A percentile compares a stretch with the other conserved stretches of the same genome.
phyloP scores from a whole-genome alignment of 2,888 invertebrate species.

The Phorcus lineatus region DNA sequence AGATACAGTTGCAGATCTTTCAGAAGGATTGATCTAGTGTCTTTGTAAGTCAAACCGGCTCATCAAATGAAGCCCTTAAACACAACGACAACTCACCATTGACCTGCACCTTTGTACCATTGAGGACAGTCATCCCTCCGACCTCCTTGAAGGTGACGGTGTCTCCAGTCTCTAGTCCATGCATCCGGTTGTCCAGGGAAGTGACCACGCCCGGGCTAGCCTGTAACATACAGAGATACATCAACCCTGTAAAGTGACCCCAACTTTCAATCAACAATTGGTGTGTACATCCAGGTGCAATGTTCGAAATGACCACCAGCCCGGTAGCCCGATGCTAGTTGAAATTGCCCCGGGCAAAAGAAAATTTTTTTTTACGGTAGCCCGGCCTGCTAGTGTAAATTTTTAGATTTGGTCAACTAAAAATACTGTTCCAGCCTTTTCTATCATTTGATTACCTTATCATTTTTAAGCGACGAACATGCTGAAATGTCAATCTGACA shows the following conservation, averaged over 20 bases:
- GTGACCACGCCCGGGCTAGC: slow-evolving; percentile 71
- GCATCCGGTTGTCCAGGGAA: slow-evolving; percentile 68
- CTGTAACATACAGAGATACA: slow-evolving; percentile 45
- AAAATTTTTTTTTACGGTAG: too few species aligned
- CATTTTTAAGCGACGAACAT: too few species aligned
- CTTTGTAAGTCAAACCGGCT: neutral
- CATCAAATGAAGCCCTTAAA: neutral
- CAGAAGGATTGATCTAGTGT: neutral
- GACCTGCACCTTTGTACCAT: slow-evolving; percentile 64
- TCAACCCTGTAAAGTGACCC: neutral
- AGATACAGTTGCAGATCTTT: neutral
- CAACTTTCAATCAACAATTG: too few species aligned
- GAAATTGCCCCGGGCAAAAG: too few species aligned
- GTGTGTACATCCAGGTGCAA: too few species aligned
- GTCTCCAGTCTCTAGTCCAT: slow-evolving; percentile 73
- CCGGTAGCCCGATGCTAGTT: too few species aligned
- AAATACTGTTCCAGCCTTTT: too few species aligned
- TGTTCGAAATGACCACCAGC: too few species aligned
- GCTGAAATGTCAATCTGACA: too few species aligned
- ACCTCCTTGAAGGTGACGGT: slow-evolving; percentile 73
- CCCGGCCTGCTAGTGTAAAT: too few species aligned
- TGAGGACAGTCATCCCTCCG: slow-evolving; percentile 70
- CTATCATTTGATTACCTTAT: too few species aligned
- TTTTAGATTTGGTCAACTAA: too few species aligned
- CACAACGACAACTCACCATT: slow-evolving; percentile 56